Conservation (phyloP, 2,888 invertebrate genomes). For the Heterodera filipjevi region DNA sequence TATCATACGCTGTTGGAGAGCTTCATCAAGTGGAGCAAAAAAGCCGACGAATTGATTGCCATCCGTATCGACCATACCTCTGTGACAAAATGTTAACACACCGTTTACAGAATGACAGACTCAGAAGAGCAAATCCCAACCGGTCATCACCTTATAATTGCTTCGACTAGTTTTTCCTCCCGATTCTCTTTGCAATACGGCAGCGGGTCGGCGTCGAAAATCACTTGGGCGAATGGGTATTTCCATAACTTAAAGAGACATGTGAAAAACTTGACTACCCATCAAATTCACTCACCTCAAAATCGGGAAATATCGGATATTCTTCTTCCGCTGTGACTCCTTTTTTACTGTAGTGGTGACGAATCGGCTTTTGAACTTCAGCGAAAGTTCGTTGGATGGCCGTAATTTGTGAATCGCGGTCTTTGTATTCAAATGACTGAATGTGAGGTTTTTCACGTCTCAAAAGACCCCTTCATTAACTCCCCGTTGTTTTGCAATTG, state of each 20-base stretch:
- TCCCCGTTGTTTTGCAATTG: no score
- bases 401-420: conserved; percentile 91
- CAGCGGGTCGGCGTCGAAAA: conserved; percentile 97
- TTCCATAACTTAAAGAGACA: conserved; percentile 79
- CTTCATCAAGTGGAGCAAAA: conserved; percentile 91
- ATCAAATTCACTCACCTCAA: conserved; percentile 69
- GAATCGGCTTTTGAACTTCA: conserved; percentile 73
- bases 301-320: conserved; percentile 88
- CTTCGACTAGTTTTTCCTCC: conserved; percentile 38
- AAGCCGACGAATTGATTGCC: conserved; percentile 99
- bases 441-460: no score
- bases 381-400: conserved; percentile 97
- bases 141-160: conserved; percentile 28
- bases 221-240: conserved; percentile 92
- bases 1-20: conserved; percentile 84
- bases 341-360: conserved; percentile 91
- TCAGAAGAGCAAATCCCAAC: not conserved
- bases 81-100: conserved; percentile 66
- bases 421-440: conserved; percentile 75
- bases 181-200: conserved; percentile 76
- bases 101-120: no score
- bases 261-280: not conserved
- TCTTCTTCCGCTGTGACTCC: conserved; percentile 88
- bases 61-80: conserved; percentile 98
- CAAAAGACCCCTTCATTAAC: not conserved